A percentile compares a stretch with the other conserved stretches of the same genome.
Evolutionary conservation across 2,888 invertebrate genomes (phyloP).

Genomic region (Oeneis ivallda): DNA sequence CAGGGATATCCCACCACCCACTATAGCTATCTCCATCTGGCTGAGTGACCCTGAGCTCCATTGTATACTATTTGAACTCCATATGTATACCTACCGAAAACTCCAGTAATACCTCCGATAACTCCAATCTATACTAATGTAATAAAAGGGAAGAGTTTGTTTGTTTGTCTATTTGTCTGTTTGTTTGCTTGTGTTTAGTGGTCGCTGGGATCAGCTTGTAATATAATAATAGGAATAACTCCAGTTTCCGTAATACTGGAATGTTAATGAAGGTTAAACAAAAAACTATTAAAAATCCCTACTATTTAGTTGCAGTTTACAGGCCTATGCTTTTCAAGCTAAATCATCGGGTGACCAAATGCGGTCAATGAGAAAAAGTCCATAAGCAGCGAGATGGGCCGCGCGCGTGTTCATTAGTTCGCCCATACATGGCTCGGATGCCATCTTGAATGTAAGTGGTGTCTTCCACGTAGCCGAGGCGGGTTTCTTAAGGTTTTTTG

Average conservation of each 20-base stretch:
- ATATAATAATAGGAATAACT: too few species aligned
- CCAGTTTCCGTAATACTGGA: background rate
- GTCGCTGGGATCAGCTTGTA: too few species aligned
- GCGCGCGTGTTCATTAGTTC: conserved; percentile 54
- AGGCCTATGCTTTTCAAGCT: conserved; percentile 7
- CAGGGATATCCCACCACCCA: too few species aligned
- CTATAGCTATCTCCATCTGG: too few species aligned
- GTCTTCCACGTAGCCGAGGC: conserved; percentile 34
- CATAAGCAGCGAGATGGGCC: conserved; percentile 19
- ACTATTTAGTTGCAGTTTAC: conserved; percentile 14
- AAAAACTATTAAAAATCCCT: conserved; percentile 9
- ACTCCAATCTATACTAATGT: too few species aligned
- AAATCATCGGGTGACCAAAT: conserved; percentile 28
- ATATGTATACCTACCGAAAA: too few species aligned
- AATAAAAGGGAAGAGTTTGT: too few species aligned
- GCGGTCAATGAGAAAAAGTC: conserved; percentile 42
- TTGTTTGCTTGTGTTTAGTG: too few species aligned
- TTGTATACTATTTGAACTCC: too few species aligned
- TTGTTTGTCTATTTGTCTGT: too few species aligned
- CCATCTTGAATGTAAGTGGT: conserved; percentile 39
- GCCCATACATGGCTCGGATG: conserved; percentile 53
- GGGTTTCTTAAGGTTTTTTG: conserved; percentile 28
- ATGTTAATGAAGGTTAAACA: background rate
- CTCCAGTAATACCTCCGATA: too few species aligned
- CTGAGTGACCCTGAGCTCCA: too few species aligned